Percentiles rank a stretch among this genome's conserved stretches.
phyloP scores from a whole-genome alignment of 1,140 invertebrate species.

The Berghia stephanieae region DNA sequence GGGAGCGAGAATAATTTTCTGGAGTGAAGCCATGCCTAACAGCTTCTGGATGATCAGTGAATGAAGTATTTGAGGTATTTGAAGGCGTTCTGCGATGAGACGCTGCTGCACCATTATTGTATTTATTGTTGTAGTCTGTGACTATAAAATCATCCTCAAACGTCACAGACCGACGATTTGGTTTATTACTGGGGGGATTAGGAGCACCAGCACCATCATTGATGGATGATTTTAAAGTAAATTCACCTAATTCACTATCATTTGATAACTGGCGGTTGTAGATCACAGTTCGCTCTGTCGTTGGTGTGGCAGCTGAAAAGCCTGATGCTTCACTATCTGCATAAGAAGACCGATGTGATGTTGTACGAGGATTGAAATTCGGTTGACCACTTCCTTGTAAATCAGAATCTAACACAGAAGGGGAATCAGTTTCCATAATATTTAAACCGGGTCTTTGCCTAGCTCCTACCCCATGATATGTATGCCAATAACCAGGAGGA shows the following conservation, averaged over 20 bases:
- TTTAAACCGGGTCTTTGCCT: conserved; percentile 74
- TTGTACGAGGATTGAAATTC: conserved; percentile 30
- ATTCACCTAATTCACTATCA: conserved; percentile 60
- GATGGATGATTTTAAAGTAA: conserved; percentile 49
- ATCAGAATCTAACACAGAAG: conserved; percentile 1
- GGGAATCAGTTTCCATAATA: conserved; percentile 66
- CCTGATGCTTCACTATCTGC: conserved; percentile 53
- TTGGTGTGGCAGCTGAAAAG: conserved; percentile 36
- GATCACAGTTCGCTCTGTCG: conserved; percentile 39
- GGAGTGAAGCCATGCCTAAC: conserved; percentile 70
- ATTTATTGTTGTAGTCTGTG: conserved; percentile 38
- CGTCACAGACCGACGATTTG: conserved; percentile 61
- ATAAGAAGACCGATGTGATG: conserved; percentile 46
- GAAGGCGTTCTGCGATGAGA: conserved; percentile 76
- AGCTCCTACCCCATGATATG: conserved; percentile 84
- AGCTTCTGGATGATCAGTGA: conserved; percentile 54
- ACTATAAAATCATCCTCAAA: conserved; percentile 62
- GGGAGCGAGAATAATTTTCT: conserved; percentile 66
- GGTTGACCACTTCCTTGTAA: neutral
- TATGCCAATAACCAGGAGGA: conserved; percentile 78
- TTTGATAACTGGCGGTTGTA: conserved; percentile 52
- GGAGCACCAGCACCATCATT: neutral
- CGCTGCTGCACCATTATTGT: conserved; percentile 45
- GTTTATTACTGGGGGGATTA: conserved; percentile 49
- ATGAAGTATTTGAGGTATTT: conserved; percentile 75